A percentile compares a stretch with the other conserved stretches of the same genome.
Evolutionary conservation across 2,888 invertebrate species (phyloP).

Genomic region (Dysmachus trigonus): DNA sequence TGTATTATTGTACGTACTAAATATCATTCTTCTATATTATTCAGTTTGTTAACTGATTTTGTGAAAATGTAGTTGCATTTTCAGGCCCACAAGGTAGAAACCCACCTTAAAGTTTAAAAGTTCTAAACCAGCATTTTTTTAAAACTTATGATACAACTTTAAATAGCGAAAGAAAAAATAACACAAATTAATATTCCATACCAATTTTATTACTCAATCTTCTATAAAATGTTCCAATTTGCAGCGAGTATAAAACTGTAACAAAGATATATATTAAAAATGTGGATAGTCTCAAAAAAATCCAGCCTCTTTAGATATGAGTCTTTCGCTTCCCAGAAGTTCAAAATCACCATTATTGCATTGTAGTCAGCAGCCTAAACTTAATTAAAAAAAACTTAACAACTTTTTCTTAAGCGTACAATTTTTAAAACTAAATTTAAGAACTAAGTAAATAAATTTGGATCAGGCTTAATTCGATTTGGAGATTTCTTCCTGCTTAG

Average conservation of each 20-base stretch:
- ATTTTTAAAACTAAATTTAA: not conserved
- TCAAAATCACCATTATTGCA: not conserved
- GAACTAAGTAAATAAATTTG: not conserved
- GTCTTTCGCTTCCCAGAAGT: not conserved
- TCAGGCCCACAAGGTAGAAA: too few relatives aligned
- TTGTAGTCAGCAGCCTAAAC: not conserved
- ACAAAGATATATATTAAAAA: not conserved
- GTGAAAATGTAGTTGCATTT: too few relatives aligned
- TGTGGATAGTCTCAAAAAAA: not conserved
- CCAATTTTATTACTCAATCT: not conserved
- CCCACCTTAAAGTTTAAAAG: too few relatives aligned
- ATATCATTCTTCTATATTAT: too few relatives aligned
- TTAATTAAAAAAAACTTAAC: not conserved
- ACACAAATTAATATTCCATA: not conserved
- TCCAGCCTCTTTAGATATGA: not conserved
- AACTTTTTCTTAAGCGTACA: not conserved
- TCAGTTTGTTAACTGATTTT: too few relatives aligned
- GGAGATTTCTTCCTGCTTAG: conserved; percentile 22
- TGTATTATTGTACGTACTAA: too few relatives aligned
- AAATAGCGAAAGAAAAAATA: too few relatives aligned
- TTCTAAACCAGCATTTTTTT: too few relatives aligned
- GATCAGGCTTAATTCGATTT: not conserved
- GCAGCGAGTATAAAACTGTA: not conserved
- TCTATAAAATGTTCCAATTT: not conserved
- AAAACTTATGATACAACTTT: too few relatives aligned